phyloP scores from a whole-genome alignment of 1,140 invertebrate species.

The Pseudomyrmex sp. region DNA sequence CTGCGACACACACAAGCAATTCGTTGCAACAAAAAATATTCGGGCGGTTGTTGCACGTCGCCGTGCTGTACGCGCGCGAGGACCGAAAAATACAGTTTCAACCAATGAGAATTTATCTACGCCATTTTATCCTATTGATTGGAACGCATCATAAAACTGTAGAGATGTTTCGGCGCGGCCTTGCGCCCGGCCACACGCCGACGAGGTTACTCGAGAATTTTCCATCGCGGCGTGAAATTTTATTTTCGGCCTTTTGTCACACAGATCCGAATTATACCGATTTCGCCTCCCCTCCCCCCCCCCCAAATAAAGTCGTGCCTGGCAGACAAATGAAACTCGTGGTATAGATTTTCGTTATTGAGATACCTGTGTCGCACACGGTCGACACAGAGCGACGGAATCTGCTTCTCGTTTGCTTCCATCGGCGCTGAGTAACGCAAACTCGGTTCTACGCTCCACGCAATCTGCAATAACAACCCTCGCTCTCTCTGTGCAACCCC shows the following conservation, averaged over 20 bases:
- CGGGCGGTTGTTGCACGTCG: background rate
- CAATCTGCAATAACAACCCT: conserved; percentile 82
- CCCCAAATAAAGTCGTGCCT: conserved; percentile 80
- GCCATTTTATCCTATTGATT: conserved; percentile 56
- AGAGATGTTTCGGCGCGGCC: conserved; percentile 30
- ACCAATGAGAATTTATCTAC: conserved; percentile 54
- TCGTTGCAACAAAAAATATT: conserved; percentile 40
- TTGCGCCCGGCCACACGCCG: background rate
- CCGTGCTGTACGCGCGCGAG: background rate
- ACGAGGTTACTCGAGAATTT: conserved; percentile 36
- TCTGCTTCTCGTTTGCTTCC: conserved; percentile 69
- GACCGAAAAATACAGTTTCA: conserved; percentile 17
- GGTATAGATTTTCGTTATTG: conserved; percentile 82
- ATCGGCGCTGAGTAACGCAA: conserved; percentile 74
- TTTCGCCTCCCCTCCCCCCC: conserved; percentile 15
- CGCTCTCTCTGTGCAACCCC: conserved; percentile 61
- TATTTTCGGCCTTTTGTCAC: conserved; percentile 45
- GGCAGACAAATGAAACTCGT: conserved; percentile 78
- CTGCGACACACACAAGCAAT: conserved; percentile 18
- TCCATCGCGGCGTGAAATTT: conserved; percentile 54
- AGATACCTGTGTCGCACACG: conserved; percentile 74
- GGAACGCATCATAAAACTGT: conserved; percentile 41
- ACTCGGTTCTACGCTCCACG: conserved; percentile 76
- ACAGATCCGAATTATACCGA: conserved; percentile 34
- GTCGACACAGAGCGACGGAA: conserved; percentile 55